Percentiles rank a stretch among this genome's conserved stretches.
Conservation (phyloP, 2,113 vertebrate species). For the Crotalus viridis region DNA sequence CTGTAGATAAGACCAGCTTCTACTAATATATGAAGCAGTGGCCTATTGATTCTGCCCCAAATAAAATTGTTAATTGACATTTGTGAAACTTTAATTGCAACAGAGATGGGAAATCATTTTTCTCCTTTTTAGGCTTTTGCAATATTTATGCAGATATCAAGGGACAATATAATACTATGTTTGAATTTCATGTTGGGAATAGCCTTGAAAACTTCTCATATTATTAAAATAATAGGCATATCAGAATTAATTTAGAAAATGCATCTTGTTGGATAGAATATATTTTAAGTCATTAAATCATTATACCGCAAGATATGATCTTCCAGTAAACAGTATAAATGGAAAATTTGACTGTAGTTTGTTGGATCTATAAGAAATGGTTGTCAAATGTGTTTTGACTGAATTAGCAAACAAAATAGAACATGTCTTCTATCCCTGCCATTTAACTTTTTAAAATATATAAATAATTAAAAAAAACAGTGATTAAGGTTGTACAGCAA, state of each 20-base stretch:
- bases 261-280: not conserved
- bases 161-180: not conserved
- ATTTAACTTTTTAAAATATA: not conserved
- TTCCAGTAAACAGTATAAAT: not conserved
- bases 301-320: not conserved
- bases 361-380: not conserved
- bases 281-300: not conserved
- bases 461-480: not conserved
- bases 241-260: not conserved
- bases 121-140: not conserved
- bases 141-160: not conserved
- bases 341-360: not conserved
- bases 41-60: not conserved
- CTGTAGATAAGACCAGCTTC: not conserved
- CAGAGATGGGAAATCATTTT: not conserved
- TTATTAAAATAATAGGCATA: not conserved
- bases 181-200: not conserved
- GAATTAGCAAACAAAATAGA: not conserved
- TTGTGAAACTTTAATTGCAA: not conserved
- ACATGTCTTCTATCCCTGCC: not conserved
- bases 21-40: not conserved
- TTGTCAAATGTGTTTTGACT: not conserved
- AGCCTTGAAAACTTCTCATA: not conserved
- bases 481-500: not conserved
- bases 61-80: not conserved